These are phyloP conservation scores for Proisotoma minuta DNA, from an alignment of 2,888 invertebrate genomes.

Conservation along the genomic window DNA sequence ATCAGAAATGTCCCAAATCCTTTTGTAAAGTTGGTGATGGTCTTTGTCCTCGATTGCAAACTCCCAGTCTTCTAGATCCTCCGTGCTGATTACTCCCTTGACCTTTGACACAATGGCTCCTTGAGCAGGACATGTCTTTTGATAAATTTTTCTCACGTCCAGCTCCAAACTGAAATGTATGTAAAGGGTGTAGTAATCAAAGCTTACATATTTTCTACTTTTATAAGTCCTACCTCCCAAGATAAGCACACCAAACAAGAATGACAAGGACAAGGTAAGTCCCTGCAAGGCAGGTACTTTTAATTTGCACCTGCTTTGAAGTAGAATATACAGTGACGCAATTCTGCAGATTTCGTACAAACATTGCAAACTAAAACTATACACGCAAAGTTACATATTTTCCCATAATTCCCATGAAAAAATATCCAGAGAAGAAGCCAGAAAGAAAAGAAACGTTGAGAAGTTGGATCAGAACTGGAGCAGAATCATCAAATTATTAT, in stretches of 20 bases:
- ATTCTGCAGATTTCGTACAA: constrained; percentile 3
- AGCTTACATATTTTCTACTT: neutral
- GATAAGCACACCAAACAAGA: constrained; percentile 34
- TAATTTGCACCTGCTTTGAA: constrained; percentile 32
- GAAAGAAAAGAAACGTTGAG: too few species aligned
- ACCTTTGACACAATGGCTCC: constrained; percentile 53
- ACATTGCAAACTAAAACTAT: too few species aligned
- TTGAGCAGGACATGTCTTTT: constrained; percentile 30
- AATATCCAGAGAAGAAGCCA: too few species aligned
- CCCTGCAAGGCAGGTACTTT: constrained; percentile 34
- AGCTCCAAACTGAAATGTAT: constrained; percentile 22
- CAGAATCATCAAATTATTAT: too few species aligned
- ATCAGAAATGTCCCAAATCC: constrained; percentile 54
- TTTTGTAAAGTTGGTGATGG: constrained; percentile 45
- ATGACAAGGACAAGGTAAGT: constrained; percentile 30
- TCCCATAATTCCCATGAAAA: too few species aligned
- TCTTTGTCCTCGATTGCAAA: constrained; percentile 29
- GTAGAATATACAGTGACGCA: constrained; percentile 33
- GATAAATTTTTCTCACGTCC: constrained; percentile 34
- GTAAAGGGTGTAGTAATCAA: neutral
- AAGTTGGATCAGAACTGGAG: too few species aligned
- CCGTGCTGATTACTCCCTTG: constrained; percentile 53
- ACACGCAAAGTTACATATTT: too few species aligned
- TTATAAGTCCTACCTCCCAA: constrained; percentile 33
- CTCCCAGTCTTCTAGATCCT: constrained; percentile 36